Percentiles rank a stretch among this genome's conserved stretches.
phyloP scores from a whole-genome alignment of 2,797 vertebrate genomes.

The Euthynnus affinis region DNA sequence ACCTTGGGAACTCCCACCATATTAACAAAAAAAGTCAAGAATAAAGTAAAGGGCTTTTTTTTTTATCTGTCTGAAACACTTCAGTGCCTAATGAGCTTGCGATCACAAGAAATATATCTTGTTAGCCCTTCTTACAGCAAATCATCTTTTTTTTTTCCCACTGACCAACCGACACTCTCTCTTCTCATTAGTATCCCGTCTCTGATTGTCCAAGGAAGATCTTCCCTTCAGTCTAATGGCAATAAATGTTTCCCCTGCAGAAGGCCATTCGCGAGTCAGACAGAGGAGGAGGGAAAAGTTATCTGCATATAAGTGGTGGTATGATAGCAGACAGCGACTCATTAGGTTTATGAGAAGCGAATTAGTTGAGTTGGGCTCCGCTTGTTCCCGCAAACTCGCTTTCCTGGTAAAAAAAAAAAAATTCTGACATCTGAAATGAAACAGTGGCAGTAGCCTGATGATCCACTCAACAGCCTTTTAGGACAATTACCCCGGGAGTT shows the following conservation, averaged over 20 bases:
- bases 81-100: background rate
- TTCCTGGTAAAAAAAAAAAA: constrained; percentile 14
- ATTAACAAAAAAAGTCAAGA: background rate
- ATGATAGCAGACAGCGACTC: constrained; percentile 22
- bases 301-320: constrained; percentile 10
- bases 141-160: background rate
- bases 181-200: constrained; percentile 16
- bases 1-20: background rate
- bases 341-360: constrained; percentile 26
- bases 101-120: background rate
- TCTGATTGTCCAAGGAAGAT: background rate
- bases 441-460: constrained; percentile 1
- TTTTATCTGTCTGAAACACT: background rate
- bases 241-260: background rate
- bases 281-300: background rate
- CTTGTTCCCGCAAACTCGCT: constrained; percentile 1
- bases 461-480: background rate
- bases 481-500: background rate
- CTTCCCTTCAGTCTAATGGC: background rate
- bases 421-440: background rate
- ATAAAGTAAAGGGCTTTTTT: background rate
- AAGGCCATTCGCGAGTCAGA: background rate
- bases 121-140: background rate
- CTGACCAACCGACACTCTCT: background rate
- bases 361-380: constrained; percentile 15